Evolutionary conservation across 2,113 vertebrate species (phyloP).

Genomic region (Notothenia coriiceps): DNA sequence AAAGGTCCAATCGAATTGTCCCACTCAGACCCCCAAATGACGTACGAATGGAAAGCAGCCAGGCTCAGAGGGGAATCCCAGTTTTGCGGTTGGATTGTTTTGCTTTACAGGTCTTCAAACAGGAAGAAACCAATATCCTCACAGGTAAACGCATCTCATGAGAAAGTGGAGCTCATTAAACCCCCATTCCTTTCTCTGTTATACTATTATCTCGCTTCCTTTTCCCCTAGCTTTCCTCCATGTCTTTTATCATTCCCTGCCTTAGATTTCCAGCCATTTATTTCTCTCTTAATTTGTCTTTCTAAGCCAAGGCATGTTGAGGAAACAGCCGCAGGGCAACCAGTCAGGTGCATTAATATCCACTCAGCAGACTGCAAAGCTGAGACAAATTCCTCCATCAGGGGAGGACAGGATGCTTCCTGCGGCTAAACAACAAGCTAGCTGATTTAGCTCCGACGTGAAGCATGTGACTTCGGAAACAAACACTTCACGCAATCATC

Average conservation of each 20-base stretch:
- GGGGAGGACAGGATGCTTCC: conserved; percentile 12
- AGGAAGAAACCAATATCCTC: conserved; percentile 32
- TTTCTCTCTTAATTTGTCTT: conserved; percentile 47
- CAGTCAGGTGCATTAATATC: conserved; percentile 58
- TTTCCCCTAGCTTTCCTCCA: background rate
- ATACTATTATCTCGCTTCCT: background rate
- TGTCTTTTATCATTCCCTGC: background rate
- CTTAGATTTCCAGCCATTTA: conserved; percentile 21
- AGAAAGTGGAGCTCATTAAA: conserved; percentile 3
- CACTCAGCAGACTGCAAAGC: conserved; percentile 17
- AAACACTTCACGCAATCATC: conserved; percentile 55
- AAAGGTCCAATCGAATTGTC: conserved; percentile 36
- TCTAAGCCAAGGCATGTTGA: conserved; percentile 4
- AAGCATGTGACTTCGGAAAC: conserved; percentile 39
- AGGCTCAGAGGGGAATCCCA: conserved; percentile 11
- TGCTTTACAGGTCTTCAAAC: conserved; percentile 21
- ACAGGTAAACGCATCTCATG: conserved; percentile 35
- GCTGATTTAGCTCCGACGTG: conserved; percentile 37
- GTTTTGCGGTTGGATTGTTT: conserved; percentile 16
- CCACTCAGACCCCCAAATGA: conserved; percentile 23
- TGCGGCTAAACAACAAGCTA: conserved; percentile 34
- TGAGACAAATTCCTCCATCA: conserved; percentile 44
- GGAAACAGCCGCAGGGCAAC: conserved; percentile 46
- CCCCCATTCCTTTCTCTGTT: background rate
- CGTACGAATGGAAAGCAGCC: background rate